phyloP scores from a whole-genome alignment of 2,113 vertebrate species.

The Phalacrocorax brasilianus region DNA sequence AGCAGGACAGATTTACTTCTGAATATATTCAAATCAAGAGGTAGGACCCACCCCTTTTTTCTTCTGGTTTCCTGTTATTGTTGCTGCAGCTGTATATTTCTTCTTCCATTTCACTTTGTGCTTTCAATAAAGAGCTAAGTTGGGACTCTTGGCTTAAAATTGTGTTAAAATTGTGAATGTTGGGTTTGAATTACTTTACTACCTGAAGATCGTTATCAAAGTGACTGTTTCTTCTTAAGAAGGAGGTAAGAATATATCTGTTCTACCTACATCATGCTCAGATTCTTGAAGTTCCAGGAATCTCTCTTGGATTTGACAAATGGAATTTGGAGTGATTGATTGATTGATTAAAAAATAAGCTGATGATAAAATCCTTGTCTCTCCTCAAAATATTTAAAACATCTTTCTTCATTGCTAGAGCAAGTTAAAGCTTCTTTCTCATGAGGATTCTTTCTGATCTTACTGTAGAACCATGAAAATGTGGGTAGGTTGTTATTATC shows the following conservation, averaged over 20 bases:
- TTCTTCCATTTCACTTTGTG: slow-evolving; percentile 12
- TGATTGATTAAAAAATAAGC: background rate
- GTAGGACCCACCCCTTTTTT: slow-evolving; percentile 37
- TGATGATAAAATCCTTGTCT: background rate
- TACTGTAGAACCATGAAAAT: background rate
- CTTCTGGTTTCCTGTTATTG: slow-evolving; percentile 57
- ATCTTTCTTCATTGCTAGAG: background rate
- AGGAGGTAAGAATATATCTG: slow-evolving; percentile 50
- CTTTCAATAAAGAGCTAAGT: slow-evolving; percentile 18
- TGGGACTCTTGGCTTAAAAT: background rate
- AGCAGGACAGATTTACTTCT: background rate
- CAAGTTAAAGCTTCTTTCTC: background rate
- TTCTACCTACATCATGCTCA: background rate
- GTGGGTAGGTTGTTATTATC: background rate
- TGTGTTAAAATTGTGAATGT: background rate
- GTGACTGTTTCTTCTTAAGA: slow-evolving; percentile 35
- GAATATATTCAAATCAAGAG: slow-evolving; percentile 1
- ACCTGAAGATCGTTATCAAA: background rate
- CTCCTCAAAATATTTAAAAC: background rate
- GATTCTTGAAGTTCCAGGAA: slow-evolving; percentile 49
- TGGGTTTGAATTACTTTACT: slow-evolving; percentile 30
- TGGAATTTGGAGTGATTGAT: background rate
- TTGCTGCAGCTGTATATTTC: slow-evolving; percentile 44
- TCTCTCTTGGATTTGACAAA: slow-evolving; percentile 12
- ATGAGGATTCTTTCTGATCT: background rate